These are phyloP conservation scores for Muschampia plurimacula DNA, from an alignment of 2,888 invertebrate species.

Conservation along the genomic window DNA sequence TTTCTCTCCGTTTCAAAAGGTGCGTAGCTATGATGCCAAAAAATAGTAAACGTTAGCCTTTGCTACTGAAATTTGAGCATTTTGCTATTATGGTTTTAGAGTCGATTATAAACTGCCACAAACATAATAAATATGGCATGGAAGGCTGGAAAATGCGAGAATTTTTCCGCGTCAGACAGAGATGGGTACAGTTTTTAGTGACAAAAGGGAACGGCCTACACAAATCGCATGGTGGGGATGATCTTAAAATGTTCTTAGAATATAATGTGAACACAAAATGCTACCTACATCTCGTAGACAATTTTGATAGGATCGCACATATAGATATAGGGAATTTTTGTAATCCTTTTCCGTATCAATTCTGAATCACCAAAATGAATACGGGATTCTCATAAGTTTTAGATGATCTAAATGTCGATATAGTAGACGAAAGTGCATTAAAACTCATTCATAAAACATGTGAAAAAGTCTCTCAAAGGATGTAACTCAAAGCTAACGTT, in stretches of 20 bases:
- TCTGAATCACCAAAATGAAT: neutral
- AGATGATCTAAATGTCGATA: slow-evolving; percentile 23
- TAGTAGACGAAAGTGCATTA: slow-evolving; percentile 65
- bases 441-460: slow-evolving; percentile 82
- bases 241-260: slow-evolving; percentile 76
- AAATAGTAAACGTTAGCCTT: slow-evolving; percentile 49
- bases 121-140: slow-evolving; percentile 62
- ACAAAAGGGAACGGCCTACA: slow-evolving; percentile 82
- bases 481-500: slow-evolving; percentile 81
- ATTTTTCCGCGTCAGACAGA: slow-evolving; percentile 78
- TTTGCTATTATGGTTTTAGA: slow-evolving; percentile 44
- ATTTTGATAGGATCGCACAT: slow-evolving; percentile 1
- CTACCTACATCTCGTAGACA: slow-evolving; percentile 18
- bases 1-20: slow-evolving; percentile 43
- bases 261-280: slow-evolving; percentile 35
- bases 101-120: slow-evolving; percentile 49
- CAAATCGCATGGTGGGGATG: slow-evolving; percentile 73
- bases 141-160: slow-evolving; percentile 66
- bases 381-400: slow-evolving; percentile 13
- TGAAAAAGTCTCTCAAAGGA: slow-evolving; percentile 79
- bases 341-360: neutral
- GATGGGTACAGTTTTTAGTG: slow-evolving; percentile 76
- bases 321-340: neutral
- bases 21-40: slow-evolving; percentile 48
- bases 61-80: slow-evolving; percentile 47